phyloP scores from a whole-genome alignment of 2,113 vertebrate genomes.

The Pogona vitticeps region DNA sequence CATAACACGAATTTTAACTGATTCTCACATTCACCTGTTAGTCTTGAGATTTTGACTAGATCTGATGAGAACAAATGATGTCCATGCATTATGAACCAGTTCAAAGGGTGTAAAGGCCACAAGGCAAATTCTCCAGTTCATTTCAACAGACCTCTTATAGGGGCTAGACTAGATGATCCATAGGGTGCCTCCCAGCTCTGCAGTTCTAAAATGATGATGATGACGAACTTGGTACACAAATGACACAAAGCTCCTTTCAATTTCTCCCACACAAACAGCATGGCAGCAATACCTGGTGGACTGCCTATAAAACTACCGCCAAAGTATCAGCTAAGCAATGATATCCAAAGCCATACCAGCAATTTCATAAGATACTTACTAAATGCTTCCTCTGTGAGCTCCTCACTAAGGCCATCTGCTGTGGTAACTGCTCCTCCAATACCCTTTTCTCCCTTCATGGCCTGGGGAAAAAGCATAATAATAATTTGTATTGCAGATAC shows the following conservation, averaged over 20 bases:
- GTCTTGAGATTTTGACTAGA: not conserved
- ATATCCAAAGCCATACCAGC: not conserved
- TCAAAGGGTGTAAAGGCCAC: not conserved
- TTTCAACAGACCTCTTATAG: not conserved
- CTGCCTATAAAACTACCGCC: not conserved
- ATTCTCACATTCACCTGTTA: not conserved
- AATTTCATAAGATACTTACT: conserved; percentile 79
- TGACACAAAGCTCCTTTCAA: no score
- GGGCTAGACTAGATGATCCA: not conserved
- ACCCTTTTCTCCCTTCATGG: conserved; percentile 99
- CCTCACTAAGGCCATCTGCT: conserved; percentile 88
- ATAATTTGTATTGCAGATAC: not conserved
- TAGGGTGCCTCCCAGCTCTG: not conserved
- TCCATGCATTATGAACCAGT: not conserved
- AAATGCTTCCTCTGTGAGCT: conserved; percentile 94
- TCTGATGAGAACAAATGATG: not conserved
- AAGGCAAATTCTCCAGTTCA: not conserved
- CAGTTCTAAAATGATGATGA: not conserved
- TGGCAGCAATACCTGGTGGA: not conserved
- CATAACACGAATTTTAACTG: not conserved
- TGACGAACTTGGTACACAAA: not conserved
- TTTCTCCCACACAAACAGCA: not conserved
- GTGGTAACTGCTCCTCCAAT: conserved; percentile 84
- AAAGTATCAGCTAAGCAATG: not conserved
- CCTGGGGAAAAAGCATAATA: conserved; percentile 71